These are phyloP conservation scores for Odocoileus hemionus DNA, from an alignment of 2,113 vertebrate species.

Conservation along the genomic window DNA sequence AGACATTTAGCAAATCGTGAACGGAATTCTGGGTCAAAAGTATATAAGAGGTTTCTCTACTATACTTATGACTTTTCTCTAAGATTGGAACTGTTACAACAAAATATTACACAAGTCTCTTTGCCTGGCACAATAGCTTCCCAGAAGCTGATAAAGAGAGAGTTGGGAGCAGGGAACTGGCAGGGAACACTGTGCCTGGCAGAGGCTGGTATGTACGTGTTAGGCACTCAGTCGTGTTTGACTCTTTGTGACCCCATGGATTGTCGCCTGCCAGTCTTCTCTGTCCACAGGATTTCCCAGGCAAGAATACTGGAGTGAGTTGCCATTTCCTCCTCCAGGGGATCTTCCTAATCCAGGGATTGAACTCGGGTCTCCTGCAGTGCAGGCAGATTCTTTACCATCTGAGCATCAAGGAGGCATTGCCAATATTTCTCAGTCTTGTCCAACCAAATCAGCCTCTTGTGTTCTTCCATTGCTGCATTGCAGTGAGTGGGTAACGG, in stretches of 20 bases:
- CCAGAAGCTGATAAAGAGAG: background rate
- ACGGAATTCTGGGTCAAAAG: background rate
- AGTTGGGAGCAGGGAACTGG: background rate
- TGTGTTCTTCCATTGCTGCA: background rate
- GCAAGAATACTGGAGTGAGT: background rate
- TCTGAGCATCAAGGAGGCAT: background rate
- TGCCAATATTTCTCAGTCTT: background rate
- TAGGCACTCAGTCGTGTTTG: background rate
- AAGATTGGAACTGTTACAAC: background rate
- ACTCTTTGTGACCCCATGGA: background rate
- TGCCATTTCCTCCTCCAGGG: background rate
- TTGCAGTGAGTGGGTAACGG: accelerated
- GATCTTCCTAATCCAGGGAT: background rate
- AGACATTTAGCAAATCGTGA: background rate
- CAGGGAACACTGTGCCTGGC: background rate
- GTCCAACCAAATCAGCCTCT: background rate
- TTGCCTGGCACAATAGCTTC: background rate
- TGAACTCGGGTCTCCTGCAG: background rate
- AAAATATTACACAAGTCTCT: background rate
- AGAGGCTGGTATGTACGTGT: background rate
- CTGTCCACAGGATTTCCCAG: background rate
- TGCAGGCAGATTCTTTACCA: background rate
- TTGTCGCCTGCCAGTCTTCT: background rate
- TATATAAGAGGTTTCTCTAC: background rate
- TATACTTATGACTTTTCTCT: background rate